phyloP scores from a whole-genome alignment of 2,113 vertebrate genomes.

The Dasyornis broadbenti region DNA sequence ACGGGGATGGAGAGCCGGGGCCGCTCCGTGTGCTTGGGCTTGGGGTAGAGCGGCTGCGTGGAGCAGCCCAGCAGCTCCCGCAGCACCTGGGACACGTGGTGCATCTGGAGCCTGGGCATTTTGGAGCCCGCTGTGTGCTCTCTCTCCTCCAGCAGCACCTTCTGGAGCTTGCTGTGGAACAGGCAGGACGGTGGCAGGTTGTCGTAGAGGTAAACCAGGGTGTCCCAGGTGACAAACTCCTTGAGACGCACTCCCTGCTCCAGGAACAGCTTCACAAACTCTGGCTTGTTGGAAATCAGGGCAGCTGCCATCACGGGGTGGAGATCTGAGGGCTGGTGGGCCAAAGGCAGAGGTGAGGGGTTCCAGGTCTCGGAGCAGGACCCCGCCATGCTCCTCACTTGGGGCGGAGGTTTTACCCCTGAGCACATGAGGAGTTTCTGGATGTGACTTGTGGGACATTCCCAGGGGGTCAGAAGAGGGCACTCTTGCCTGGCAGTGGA shows the following conservation, averaged over 20 bases:
- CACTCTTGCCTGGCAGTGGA: background rate
- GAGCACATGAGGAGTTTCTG: background rate
- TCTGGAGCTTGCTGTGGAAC: conserved; percentile 82
- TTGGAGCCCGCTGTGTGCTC: background rate
- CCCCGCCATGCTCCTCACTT: background rate
- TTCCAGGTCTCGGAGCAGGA: background rate
- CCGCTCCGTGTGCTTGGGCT: conserved; percentile 30
- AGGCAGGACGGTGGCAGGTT: conserved; percentile 78
- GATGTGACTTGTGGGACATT: background rate
- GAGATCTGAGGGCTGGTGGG: conserved; percentile 83
- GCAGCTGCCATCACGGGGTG: conserved; percentile 86
- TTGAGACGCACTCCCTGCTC: conserved; percentile 86
- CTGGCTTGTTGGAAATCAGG: conserved; percentile 86
- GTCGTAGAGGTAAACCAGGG: conserved; percentile 80
- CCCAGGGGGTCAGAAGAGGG: background rate
- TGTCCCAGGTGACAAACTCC: conserved; percentile 81
- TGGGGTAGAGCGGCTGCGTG: conserved; percentile 80
- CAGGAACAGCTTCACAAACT: conserved; percentile 90
- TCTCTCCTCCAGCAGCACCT: conserved; percentile 68
- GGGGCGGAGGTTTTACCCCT: background rate
- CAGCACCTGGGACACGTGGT: conserved; percentile 83
- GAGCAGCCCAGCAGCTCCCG: conserved; percentile 84
- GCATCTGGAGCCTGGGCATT: conserved; percentile 63
- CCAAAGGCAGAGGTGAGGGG: background rate
- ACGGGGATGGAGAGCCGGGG: conserved; percentile 48